Evolutionary conservation across 2,888 invertebrate genomes (phyloP), one percentile per base, ranked within the genome.

Genomic region (Tenthredo notha): DNA sequence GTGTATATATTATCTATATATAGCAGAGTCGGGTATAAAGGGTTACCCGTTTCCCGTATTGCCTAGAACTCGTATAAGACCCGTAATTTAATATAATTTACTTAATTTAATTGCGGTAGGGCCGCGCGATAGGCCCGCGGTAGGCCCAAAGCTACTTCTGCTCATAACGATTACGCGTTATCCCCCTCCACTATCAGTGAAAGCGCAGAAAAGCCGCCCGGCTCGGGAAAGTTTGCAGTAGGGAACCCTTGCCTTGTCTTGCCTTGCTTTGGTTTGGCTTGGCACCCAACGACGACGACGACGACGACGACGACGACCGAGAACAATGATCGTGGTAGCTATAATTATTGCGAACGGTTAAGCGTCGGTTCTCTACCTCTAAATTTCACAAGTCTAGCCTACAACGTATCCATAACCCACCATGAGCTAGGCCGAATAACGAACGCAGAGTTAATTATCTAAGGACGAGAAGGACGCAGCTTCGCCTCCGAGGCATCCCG

Each of bases 11-110:
- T 33, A 25, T 25, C 10, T 6, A 21, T 61, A 61, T n/a, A 25
- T 21, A 58, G 58, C 61, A 25, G 21, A 61, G 1, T 61, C 61
- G 61, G 61, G 61, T 61, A 61, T 61, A 61, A 61, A 61, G 61
- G 61, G 61, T 61, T 67, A 18, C 67, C 67, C 6, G 29, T 67
- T 67, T 67, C 67, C 67, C 67, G 67, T 67, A 33, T 67, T 74
- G 40, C 74, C 21, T 18, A 25, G 74, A 77, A 77, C 29, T 65
- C 43, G 84, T 61, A 78, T 33, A 84, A 84, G 75, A 77, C 75
- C 84, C 77, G 84, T 65, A 78, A 84, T 84, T 84, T 84, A 84
- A 84, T 84, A 84, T 65, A 77, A 84, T 84, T 84, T 61, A 40
- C 37, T 40, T 80, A 80, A 80, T 80, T 80, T 80, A 58, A 80